These are phyloP conservation scores for Poeciliopsis occidentalis DNA, from an alignment of 2,113 vertebrate species.

Conservation along the genomic window DNA sequence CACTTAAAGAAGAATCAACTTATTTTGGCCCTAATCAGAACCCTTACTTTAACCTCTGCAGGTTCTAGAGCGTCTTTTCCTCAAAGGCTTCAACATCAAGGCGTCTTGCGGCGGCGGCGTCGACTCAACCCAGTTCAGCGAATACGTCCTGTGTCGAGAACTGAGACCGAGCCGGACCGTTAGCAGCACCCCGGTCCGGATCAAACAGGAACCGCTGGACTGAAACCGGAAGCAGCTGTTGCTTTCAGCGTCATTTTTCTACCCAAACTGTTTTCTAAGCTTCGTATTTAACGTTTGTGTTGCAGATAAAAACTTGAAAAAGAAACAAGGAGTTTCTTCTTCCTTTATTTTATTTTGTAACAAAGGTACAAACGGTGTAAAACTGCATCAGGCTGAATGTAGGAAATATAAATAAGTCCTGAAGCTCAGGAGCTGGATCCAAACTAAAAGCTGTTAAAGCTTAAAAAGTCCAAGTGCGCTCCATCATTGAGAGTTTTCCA, in stretches of 20 bases:
- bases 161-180: slow-evolving; percentile 82
- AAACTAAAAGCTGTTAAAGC: slow-evolving; percentile 49
- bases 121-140: slow-evolving; percentile 95
- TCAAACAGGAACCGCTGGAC: slow-evolving; percentile 95
- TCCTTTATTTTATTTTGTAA: slow-evolving; percentile 72
- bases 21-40: no score
- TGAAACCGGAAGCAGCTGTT: slow-evolving; percentile 40
- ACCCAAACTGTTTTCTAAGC: neutral
- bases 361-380: slow-evolving; percentile 82
- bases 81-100: slow-evolving; percentile 87
- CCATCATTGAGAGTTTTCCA: neutral
- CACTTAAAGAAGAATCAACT: no score
- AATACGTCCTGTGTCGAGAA: slow-evolving; percentile 88
- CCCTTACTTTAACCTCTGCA: slow-evolving; percentile 50
- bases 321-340: slow-evolving; percentile 42
- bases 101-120: slow-evolving; percentile 90
- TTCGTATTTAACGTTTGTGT: neutral
- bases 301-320: neutral
- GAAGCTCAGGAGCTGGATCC: neutral
- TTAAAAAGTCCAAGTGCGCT: slow-evolving; percentile 56
- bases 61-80: slow-evolving; percentile 91
- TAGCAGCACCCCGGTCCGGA: slow-evolving; percentile 82
- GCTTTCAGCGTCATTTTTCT: neutral
- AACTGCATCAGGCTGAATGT: slow-evolving; percentile 73
- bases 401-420: slow-evolving; percentile 82